These are phyloP conservation scores for Threskiornis aethiopicus DNA, from an alignment of 2,797 vertebrate species.

Conservation along the genomic window DNA sequence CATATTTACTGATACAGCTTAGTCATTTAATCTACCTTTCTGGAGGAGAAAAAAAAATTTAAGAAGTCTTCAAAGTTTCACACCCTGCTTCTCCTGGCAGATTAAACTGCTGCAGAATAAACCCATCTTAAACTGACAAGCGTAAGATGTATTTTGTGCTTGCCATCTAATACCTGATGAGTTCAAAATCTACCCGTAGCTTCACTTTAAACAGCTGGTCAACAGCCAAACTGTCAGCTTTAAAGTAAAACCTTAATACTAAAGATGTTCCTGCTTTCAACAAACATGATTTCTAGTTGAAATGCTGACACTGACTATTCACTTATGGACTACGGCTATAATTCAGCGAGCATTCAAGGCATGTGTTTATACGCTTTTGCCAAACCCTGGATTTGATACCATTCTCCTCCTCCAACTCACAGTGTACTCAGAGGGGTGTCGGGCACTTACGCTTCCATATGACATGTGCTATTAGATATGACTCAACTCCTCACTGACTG, in stretches of 20 bases:
- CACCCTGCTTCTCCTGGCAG: neutral
- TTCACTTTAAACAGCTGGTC: neutral
- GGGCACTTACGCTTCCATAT: neutral
- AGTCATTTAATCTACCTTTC: slow-evolving; percentile 18
- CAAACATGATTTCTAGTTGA: neutral
- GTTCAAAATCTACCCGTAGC: neutral
- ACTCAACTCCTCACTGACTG: neutral
- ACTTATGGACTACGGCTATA: neutral
- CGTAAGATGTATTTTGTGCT: neutral
- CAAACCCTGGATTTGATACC: neutral
- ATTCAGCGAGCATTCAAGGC: neutral
- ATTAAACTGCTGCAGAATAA: neutral
- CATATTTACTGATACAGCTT: neutral
- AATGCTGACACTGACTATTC: neutral
- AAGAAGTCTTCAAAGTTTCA: neutral
- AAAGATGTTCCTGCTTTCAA: neutral
- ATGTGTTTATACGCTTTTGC: neutral
- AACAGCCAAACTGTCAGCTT: neutral
- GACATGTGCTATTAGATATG: neutral
- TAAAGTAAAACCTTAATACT: neutral
- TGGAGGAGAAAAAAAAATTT: neutral
- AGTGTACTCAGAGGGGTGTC: neutral
- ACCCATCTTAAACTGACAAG: neutral
- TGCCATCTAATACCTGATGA: neutral
- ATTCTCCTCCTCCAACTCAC: neutral